Evolutionary conservation across 2,888 invertebrate genomes (phyloP).

Genomic region (Lepidocyrtoides sp.): DNA sequence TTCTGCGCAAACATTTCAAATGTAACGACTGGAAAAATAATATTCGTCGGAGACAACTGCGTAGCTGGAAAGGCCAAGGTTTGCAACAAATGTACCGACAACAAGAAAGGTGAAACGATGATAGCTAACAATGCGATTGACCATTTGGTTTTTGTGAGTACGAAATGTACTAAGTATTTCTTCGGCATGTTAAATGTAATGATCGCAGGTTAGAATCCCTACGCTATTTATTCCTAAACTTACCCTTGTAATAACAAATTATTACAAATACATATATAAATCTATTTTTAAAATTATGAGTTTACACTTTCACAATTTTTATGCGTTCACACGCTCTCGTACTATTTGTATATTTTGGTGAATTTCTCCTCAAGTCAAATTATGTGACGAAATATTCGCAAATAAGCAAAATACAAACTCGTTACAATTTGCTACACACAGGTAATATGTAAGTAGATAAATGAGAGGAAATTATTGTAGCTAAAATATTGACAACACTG

Average conservation of each 20-base stretch:
- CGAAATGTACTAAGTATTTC: constrained; percentile 51
- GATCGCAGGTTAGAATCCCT: constrained; percentile 78
- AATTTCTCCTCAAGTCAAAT: neutral
- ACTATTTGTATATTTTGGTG: neutral
- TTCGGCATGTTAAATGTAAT: constrained; percentile 82
- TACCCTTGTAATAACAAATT: constrained; percentile 14
- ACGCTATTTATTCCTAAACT: constrained; percentile 38
- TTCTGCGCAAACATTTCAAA: neutral
- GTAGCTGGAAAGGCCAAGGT: neutral
- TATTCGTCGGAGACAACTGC: neutral
- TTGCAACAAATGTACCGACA: constrained; percentile 6
- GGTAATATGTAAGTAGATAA: too few species aligned
- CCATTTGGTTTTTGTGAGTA: constrained; percentile 31
- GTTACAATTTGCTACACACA: too few species aligned
- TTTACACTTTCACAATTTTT: neutral
- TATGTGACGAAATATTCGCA: too few species aligned
- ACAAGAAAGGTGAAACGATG: neutral
- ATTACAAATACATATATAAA: neutral
- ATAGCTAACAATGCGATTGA: constrained; percentile 19
- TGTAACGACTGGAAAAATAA: neutral
- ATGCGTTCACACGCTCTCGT: neutral
- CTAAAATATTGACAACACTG: too few species aligned
- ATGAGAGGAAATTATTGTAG: too few species aligned
- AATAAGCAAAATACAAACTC: too few species aligned
- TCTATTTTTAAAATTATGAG: constrained; percentile 9